Conservation (phyloP, 2,113 vertebrate genomes). For the Marcusenius ussheri region DNA sequence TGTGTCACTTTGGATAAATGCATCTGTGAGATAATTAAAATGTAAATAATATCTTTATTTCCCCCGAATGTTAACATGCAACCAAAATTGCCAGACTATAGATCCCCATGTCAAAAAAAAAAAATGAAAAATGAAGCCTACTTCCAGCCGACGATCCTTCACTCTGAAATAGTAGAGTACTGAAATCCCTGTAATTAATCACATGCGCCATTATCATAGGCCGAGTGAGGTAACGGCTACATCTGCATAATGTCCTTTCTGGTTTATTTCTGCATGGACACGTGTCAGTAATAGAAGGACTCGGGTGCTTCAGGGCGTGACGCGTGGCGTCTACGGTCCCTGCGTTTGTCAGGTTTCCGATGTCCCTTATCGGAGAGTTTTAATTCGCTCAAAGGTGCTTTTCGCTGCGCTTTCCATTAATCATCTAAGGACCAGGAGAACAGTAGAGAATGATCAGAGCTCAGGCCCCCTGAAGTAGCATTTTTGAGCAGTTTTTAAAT, state of each 20-base stretch:
- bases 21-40: neutral
- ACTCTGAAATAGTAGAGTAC: slow-evolving; percentile 27
- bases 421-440: neutral
- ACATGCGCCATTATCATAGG: slow-evolving; percentile 43
- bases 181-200: slow-evolving; percentile 34
- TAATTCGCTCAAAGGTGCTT: neutral
- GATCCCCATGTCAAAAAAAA: neutral
- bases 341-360: neutral
- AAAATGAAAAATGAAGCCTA: neutral
- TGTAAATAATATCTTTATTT: neutral
- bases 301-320: slow-evolving; percentile 11
- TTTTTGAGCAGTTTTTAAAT: neutral
- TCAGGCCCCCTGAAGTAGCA: neutral
- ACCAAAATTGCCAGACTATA: neutral
- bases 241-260: slow-evolving; percentile 57
- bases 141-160: slow-evolving; percentile 19
- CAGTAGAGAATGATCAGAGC: neutral
- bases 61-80: neutral
- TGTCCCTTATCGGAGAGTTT: neutral
- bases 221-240: slow-evolving; percentile 44
- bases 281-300: slow-evolving; percentile 40
- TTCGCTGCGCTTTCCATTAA: neutral
- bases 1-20: neutral
- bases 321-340: neutral
- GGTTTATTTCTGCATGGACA: slow-evolving; percentile 46